phyloP scores from a whole-genome alignment of 2,888 invertebrate genomes.

The Dromius quadrimaculatus region DNA sequence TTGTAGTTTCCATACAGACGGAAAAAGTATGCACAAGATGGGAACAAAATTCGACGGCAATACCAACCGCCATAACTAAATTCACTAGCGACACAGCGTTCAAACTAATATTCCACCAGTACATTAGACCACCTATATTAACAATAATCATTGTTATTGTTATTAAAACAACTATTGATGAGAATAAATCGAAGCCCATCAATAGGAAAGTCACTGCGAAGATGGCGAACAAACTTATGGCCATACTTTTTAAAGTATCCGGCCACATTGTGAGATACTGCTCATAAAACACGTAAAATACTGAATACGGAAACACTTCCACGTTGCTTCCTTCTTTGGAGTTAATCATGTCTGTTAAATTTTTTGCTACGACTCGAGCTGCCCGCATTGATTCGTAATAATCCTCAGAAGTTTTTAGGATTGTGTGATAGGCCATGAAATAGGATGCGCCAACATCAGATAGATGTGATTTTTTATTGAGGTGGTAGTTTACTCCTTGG shows the following conservation, averaged over 20 bases:
- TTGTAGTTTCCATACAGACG: constrained; percentile 78
- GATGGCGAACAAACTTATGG: constrained; percentile 91
- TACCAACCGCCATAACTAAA: constrained; percentile 97
- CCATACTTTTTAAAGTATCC: constrained; percentile 88
- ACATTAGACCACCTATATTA: constrained; percentile 96
- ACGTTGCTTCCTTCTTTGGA: constrained; percentile 70
- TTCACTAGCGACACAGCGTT: constrained; percentile 98
- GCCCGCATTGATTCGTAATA: constrained; percentile 89
- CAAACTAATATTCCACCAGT: constrained; percentile 94
- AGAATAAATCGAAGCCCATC: constrained; percentile 94
- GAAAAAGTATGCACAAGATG: constrained; percentile 95
- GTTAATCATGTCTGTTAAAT: constrained; percentile 84
- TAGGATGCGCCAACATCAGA: constrained; percentile 81
- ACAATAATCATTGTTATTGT: constrained; percentile 95
- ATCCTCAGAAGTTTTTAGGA: constrained; percentile 89
- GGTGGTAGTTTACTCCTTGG: constrained; percentile 76
- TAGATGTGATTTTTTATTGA: constrained; percentile 62
- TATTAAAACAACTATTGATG: constrained; percentile 87
- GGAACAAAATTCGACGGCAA: constrained; percentile 98
- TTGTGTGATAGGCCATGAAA: constrained; percentile 95
- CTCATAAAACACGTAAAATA: constrained; percentile 99
- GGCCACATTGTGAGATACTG: constrained; percentile 97
- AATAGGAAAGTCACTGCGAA: constrained; percentile 92
- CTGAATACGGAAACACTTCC: constrained; percentile 89
- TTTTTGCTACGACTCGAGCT: constrained; percentile 83